Conservation (phyloP, 2,888 invertebrate species). For the Tiphia femorata region DNA sequence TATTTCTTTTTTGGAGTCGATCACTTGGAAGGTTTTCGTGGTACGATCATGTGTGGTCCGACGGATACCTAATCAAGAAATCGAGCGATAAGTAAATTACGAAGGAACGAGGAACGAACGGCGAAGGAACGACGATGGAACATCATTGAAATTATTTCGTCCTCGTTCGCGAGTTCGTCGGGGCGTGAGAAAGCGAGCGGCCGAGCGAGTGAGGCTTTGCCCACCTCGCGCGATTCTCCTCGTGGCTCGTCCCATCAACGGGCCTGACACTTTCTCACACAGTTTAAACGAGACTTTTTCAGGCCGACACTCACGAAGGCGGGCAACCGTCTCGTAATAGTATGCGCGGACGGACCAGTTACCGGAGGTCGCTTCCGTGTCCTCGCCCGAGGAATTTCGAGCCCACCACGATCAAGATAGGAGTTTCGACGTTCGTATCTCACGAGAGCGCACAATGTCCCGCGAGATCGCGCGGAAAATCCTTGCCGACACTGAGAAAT, state of each 20-base stretch:
- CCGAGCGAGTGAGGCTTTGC: conserved; percentile 44
- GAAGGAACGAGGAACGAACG: neutral
- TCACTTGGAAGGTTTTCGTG: too few relatives aligned
- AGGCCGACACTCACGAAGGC: conserved; percentile 37
- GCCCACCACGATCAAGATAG: too few relatives aligned
- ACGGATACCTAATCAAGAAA: neutral
- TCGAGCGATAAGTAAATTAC: neutral
- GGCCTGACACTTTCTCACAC: conserved; percentile 59
- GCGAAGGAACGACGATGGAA: neutral
- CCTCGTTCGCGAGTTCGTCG: conserved; percentile 16
- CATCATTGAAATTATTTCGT: neutral
- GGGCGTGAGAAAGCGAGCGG: conserved; percentile 61
- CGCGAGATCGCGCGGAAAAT: neutral
- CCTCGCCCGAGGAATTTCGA: conserved; percentile 43
- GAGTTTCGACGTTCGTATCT: neutral
- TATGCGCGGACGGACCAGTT: conserved; percentile 45
- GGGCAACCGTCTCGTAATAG: conserved; percentile 32
- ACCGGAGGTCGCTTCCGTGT: conserved; percentile 49
- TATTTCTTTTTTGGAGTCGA: too few relatives aligned
- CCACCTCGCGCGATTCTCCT: conserved; percentile 45
- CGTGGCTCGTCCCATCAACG: conserved; percentile 49
- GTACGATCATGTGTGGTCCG: too few relatives aligned
- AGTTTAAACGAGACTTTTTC: conserved; percentile 50
- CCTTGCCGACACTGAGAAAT: too few relatives aligned
- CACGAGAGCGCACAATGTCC: neutral